Percentiles rank a stretch among this genome's conserved stretches.
Conservation (phyloP, 2,797 vertebrate species). For the Rhincodon typus region DNA sequence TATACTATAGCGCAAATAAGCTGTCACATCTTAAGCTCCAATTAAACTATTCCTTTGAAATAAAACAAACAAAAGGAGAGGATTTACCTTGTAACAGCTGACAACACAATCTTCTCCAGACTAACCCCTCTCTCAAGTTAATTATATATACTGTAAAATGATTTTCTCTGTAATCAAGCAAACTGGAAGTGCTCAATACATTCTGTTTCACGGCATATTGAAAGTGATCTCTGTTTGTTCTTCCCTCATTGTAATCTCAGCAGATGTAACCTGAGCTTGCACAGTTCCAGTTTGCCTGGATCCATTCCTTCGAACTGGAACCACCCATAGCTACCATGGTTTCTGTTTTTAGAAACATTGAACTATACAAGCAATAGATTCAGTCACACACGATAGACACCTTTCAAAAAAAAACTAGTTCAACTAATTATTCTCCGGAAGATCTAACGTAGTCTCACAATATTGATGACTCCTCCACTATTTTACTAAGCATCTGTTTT, state of each 20-base stretch:
- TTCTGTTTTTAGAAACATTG: not conserved
- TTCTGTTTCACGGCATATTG: not conserved
- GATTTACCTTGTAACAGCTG: not conserved
- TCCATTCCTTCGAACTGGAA: constrained; percentile 18
- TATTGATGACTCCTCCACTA: not conserved
- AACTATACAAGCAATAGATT: not conserved
- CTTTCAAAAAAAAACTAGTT: not conserved
- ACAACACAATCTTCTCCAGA: not conserved
- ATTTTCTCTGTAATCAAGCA: not conserved
- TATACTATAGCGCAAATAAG: not conserved
- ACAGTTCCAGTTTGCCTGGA: not conserved
- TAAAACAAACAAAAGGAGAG: not conserved
- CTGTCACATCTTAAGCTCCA: not conserved
- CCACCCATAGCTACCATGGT: not conserved
- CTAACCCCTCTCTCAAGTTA: too few relatives aligned
- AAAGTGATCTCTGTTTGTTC: not conserved
- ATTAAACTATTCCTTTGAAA: not conserved
- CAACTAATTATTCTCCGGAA: too few relatives aligned
- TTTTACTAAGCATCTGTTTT: not conserved
- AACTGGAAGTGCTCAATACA: not conserved
- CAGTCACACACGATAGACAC: too few relatives aligned
- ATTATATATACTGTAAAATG: not conserved
- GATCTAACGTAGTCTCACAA: too few relatives aligned
- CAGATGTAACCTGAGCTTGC: constrained; percentile 19
- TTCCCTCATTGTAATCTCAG: constrained; percentile 13